A percentile compares a stretch with the other conserved stretches of the same genome.
phyloP scores from a whole-genome alignment of 2,113 vertebrate species.

The Mastomys natalensis region DNA sequence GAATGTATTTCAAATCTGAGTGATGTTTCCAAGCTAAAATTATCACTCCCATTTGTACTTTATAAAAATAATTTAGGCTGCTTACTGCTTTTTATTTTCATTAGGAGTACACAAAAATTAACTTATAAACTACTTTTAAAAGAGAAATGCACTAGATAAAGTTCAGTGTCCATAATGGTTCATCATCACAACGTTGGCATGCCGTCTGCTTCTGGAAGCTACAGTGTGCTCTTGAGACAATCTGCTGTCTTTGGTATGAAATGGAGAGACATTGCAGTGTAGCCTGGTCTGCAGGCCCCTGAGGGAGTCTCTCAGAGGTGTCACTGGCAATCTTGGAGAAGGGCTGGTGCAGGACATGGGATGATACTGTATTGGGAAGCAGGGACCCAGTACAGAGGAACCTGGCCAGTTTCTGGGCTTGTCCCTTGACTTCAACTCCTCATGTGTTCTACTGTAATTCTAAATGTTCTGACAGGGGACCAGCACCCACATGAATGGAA shows the following conservation, averaged over 20 bases:
- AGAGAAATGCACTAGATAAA: not conserved
- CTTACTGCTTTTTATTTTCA: conserved; percentile 52
- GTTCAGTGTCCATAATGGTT: not conserved
- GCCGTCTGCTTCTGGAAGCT: not conserved
- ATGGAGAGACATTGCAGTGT: not conserved
- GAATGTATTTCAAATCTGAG: conserved; percentile 34
- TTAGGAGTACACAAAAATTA: conserved; percentile 35
- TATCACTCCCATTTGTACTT: conserved; percentile 54
- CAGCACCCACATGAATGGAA: not conserved
- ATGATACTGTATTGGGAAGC: not conserved
- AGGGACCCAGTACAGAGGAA: not conserved
- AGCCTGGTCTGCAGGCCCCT: too few relatives aligned
- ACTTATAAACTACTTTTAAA: conserved; percentile 24
- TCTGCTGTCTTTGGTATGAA: not conserved
- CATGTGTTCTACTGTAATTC: not conserved
- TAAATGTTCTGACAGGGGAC: too few relatives aligned
- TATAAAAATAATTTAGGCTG: conserved; percentile 61
- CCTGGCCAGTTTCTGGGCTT: not conserved
- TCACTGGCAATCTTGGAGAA: not conserved
- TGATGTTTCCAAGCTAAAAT: not conserved
- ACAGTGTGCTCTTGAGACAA: not conserved
- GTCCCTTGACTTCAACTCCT: not conserved
- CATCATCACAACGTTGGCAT: not conserved
- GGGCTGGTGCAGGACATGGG: not conserved
- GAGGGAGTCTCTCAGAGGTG: not conserved